A percentile compares a stretch with the other conserved stretches of the same genome.
phyloP scores from a whole-genome alignment of 2,113 vertebrate genomes.

The Amia ocellicauda region DNA sequence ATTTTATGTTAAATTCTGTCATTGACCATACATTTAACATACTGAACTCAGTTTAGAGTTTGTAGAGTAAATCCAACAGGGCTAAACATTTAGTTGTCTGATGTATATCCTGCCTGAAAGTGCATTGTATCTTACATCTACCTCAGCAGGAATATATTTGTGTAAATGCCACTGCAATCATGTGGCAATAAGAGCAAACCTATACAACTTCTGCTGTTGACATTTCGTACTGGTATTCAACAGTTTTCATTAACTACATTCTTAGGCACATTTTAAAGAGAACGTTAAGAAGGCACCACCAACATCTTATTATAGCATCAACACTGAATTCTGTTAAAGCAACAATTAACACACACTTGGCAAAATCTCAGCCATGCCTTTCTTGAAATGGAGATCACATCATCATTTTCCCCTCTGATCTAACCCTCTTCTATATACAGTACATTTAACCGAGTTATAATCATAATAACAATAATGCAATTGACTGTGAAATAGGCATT shows the following conservation, averaged over 20 bases:
- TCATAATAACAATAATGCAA: constrained; percentile 51
- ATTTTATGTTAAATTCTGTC: constrained; percentile 29
- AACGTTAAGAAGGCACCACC: constrained; percentile 70
- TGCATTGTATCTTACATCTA: constrained; percentile 53
- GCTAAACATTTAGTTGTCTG: constrained; percentile 38
- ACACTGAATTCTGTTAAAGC: constrained; percentile 56
- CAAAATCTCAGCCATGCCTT: constrained; percentile 46
- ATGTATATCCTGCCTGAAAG: constrained; percentile 49
- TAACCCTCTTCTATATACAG: constrained; percentile 39
- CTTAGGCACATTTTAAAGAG: constrained; percentile 66
- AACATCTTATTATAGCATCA: constrained; percentile 60
- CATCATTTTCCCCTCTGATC: constrained; percentile 23
- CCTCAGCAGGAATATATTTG: constrained; percentile 38
- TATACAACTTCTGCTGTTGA: constrained; percentile 45
- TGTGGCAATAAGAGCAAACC: constrained; percentile 25
- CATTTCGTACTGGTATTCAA: constrained; percentile 16
- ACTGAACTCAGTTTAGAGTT: constrained; percentile 27
- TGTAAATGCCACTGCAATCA: constrained; percentile 32
- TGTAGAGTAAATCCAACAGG: constrained; percentile 27
- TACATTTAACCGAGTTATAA: constrained; percentile 43
- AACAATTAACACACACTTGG: constrained; percentile 55
- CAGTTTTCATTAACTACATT: constrained; percentile 45
- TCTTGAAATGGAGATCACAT: too few relatives aligned
- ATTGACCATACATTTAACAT: constrained; percentile 31
- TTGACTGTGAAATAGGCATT: constrained; percentile 57